phyloP scores from a whole-genome alignment of 2,797 vertebrate species.

The Acipenser oxyrinchus region DNA sequence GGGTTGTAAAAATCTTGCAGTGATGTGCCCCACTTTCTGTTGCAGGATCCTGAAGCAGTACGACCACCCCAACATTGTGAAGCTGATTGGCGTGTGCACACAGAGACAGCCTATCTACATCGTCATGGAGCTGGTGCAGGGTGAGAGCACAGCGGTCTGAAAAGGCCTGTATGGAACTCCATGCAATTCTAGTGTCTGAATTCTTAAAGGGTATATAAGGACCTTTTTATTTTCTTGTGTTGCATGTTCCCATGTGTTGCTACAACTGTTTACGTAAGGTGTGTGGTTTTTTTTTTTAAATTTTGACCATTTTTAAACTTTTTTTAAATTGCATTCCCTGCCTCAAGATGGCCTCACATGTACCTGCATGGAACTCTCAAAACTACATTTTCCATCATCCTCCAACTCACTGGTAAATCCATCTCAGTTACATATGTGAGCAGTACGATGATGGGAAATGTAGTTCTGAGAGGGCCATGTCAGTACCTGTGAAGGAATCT shows the following conservation, averaged over 20 bases:
- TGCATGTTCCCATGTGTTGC: background rate
- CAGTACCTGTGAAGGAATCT: too few species aligned
- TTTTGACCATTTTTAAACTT: too few species aligned
- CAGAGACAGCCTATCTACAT: slow-evolving; percentile 96
- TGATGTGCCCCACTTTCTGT: accelerated
- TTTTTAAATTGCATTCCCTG: too few species aligned
- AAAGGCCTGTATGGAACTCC: background rate
- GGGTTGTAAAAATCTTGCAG: too few species aligned
- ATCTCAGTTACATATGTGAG: too few species aligned
- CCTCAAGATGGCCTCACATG: too few species aligned
- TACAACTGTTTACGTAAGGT: slow-evolving; percentile 5
- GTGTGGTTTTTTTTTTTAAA: too few species aligned
- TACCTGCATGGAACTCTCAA: too few species aligned
- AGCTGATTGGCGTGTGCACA: slow-evolving; percentile 88
- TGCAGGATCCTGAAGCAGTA: slow-evolving; percentile 93
- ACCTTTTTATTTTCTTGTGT: slow-evolving; percentile 9
- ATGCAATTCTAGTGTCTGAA: background rate
- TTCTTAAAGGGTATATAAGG: background rate
- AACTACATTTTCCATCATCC: too few species aligned
- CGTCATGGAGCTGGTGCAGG: slow-evolving; percentile 90
- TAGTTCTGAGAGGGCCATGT: too few species aligned
- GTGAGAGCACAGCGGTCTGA: slow-evolving; percentile 43
- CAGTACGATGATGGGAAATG: too few species aligned
- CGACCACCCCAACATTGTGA: slow-evolving; percentile 87
- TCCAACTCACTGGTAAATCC: too few species aligned